Percentiles rank a stretch among this genome's conserved stretches.
These are phyloP conservation scores for Eucriotettix oculatus DNA, from an alignment of 2,888 invertebrate genomes.

Conservation along the genomic window DNA sequence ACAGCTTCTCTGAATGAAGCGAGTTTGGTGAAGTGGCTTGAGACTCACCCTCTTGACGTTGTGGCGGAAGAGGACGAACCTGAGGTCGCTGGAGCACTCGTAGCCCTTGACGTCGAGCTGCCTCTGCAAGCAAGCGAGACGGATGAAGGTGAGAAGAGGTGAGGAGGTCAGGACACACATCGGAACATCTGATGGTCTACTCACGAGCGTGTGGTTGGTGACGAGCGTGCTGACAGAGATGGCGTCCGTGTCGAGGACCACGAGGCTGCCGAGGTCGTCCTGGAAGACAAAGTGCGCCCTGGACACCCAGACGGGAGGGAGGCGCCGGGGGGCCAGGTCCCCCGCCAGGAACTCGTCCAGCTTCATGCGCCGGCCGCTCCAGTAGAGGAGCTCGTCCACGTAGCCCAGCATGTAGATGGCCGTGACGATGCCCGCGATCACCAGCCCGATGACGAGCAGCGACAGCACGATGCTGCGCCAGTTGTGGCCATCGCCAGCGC, in stretches of 20 bases:
- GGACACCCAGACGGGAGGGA: constrained; percentile 69
- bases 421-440: constrained; percentile 74
- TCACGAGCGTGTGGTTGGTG: constrained; percentile 72
- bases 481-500: constrained; percentile 62
- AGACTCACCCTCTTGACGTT: constrained; percentile 68
- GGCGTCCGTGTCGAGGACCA: constrained; percentile 61
- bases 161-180: neutral
- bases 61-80: constrained; percentile 76
- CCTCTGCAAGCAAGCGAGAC: constrained; percentile 37
- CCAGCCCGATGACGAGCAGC: constrained; percentile 69
- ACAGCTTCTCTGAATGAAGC: too few relatives aligned
- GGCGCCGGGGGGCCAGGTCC: constrained; percentile 49
- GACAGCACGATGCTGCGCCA: constrained; percentile 81
- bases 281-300: constrained; percentile 72
- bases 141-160: neutral
- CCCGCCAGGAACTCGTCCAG: constrained; percentile 64
- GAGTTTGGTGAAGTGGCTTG: too few relatives aligned
- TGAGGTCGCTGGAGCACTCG: constrained; percentile 70
- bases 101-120: constrained; percentile 77
- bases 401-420: constrained; percentile 80
- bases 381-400: constrained; percentile 76
- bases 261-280: constrained; percentile 68
- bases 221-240: constrained; percentile 64
- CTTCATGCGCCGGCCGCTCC: constrained; percentile 75
- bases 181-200: constrained; percentile 20